Percentiles rank a stretch among this genome's conserved stretches.
Evolutionary conservation across 2,888 invertebrate genomes (phyloP).

Genomic region (Dasypogon diadema): DNA sequence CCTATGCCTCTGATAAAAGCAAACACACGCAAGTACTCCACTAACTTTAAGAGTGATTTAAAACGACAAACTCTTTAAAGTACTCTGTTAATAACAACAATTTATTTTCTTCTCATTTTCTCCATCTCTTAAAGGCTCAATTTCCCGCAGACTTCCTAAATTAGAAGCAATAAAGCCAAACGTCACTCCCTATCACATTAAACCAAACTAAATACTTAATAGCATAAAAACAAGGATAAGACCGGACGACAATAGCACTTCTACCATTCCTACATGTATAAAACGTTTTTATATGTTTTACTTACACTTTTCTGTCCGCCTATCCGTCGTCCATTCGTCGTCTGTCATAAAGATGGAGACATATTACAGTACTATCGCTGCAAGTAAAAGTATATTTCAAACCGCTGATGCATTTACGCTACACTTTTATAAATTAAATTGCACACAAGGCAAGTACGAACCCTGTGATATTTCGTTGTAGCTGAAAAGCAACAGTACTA

Average conservation of each 20-base stretch:
- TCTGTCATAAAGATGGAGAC: neutral
- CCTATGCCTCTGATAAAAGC: too few relatives aligned
- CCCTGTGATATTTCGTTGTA: slow-evolving; percentile 28
- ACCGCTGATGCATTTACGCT: slow-evolving; percentile 48
- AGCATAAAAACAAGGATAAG: neutral
- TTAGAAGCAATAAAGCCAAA: slow-evolving; percentile 21
- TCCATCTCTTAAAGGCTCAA: slow-evolving; percentile 27
- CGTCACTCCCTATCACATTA: slow-evolving; percentile 16
- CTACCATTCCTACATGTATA: neutral
- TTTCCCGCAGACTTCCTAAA: slow-evolving; percentile 21
- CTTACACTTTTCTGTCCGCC: neutral
- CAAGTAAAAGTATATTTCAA: slow-evolving; percentile 12
- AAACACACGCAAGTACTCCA: too few relatives aligned
- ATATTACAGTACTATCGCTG: neutral
- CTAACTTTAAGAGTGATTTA: too few relatives aligned
- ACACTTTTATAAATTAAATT: slow-evolving; percentile 50
- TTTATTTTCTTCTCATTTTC: slow-evolving; percentile 29
- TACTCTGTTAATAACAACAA: too few relatives aligned
- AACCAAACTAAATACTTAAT: neutral
- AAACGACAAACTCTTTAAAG: too few relatives aligned
- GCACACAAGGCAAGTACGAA: slow-evolving; percentile 32
- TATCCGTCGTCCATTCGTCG: neutral
- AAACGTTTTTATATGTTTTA: neutral
- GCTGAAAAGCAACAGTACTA: slow-evolving; percentile 6
- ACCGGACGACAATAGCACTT: neutral